Evolutionary conservation across 2,888 invertebrate genomes (phyloP).

Genomic region (Drosophila stalkeri): DNA sequence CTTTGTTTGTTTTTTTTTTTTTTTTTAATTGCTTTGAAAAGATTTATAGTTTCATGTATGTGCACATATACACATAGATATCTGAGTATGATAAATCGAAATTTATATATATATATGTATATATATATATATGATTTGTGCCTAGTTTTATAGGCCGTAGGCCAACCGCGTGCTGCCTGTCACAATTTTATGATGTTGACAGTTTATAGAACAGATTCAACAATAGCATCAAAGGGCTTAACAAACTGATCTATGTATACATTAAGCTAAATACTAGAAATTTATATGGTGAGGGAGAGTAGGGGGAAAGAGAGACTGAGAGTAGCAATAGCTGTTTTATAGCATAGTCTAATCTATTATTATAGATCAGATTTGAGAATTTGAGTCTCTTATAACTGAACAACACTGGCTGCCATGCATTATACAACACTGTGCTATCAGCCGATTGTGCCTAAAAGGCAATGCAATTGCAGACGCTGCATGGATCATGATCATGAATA

Average conservation of each 20-base stretch:
- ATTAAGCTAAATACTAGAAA: too few species aligned
- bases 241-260: background rate
- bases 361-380: background rate
- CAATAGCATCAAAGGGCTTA: background rate
- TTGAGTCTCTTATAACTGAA: background rate
- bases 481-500: background rate
- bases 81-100: background rate
- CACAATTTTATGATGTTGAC: slow-evolving; percentile 55
- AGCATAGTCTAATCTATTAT: background rate
- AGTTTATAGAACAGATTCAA: slow-evolving; percentile 34
- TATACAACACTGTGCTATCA: background rate
- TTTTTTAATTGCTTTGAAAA: slow-evolving; percentile 34
- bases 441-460: background rate
- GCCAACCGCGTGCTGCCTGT: slow-evolving; percentile 67
- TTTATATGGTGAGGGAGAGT: background rate
- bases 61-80: background rate
- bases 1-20: background rate
- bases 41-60: background rate
- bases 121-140: slow-evolving; percentile 14
- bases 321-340: background rate
- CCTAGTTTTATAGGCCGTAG: slow-evolving; percentile 15
- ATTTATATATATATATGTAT: slow-evolving; percentile 25
- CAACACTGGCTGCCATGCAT: background rate
- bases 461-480: slow-evolving; percentile 3
- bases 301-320: background rate